Base-by-base conservation (phyloP, 2,888 invertebrate genomes). In the Rapana venosa region DNA sequence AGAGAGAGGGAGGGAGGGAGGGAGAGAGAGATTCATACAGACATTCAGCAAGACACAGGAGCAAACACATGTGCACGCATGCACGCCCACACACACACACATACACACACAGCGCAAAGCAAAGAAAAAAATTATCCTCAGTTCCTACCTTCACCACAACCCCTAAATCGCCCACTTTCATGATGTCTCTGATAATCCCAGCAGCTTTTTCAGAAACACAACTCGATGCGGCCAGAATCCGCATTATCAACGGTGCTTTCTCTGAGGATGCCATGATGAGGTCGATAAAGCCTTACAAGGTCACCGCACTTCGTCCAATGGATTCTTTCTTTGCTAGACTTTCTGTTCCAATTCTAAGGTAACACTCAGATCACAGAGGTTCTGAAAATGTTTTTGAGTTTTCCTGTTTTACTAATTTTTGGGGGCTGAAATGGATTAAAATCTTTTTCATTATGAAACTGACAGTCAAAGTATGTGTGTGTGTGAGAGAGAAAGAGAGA, bases 111-210 rank as follows among this genome's bases (percentile, higher is more conserved):
- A 47, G 8, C 13, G 66, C 26, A 66, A 17, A 66, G 20, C 26
- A 66, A 26, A 66, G 66, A 13, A 22, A 66, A 17, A 66, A 66
- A 66, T 2, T 2, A 6, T 66, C n/a, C 26, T 30, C 32, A n/a
- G 93, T 92, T 93, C 79, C 30, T 96, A 98, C 98, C 97, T 99
- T 99, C 94, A 99, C 98, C 26, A 99, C 97, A 93, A 99, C 98
- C 89, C 98, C 98, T 81, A 99, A 97, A 94, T 98, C 98, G 83
- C 99, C 99, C 95, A 97, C 97, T 93, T 97, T 97, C 97, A 99
- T 97, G 85, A 99, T 97, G 97, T 99, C 98, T 92, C 98, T 97
- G 87, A 99, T 98, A 91, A 99, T 98, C 96, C 97, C 97, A 0
- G 98, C 99, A 92, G 99, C 98, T 94, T 97, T 97, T 93, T 97